Base-by-base conservation (phyloP, 2,113 vertebrate genomes). In the Notothenia coriiceps region DNA sequence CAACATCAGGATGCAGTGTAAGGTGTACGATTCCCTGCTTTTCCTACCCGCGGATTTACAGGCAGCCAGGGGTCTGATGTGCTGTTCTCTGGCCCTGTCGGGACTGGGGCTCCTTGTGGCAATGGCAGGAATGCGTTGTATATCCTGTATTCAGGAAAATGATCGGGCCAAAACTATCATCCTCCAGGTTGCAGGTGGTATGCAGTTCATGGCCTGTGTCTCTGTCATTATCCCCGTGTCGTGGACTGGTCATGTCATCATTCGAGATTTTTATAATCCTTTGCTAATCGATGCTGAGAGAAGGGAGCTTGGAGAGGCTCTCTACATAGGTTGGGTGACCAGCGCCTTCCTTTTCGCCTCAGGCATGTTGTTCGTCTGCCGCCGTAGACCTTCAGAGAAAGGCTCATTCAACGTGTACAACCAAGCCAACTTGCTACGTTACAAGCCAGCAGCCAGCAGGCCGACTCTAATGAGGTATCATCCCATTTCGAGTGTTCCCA, bases 11-110 rank as follows among this genome's bases (percentile, higher is more conserved):
- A 90, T 97, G 93, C 97, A 98, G 87, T 99, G 98, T 65, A 97
- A 97, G 87, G 93, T 95, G 72, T 97, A 99, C 0, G 92, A 93
- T 66, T 98, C 98, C 0, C 10, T 97, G 72, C 87, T 99, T 72
- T 96, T 90, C 46, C 96, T 99, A 10, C 96, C 97, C 0, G 80
- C 96, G 0, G 93, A 92, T 0, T 77, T 99, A 2, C 96, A 97
- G 84, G 94, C 95, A 0, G 93, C 96, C 52, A 91, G 98, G 3
- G 97, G 96, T 0, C 95, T 99, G 43, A 97, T 97, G 97, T 97
- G 97, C 77, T 18, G 87, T 11, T 95, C 97, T 0, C 77, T 94
- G 22, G 90, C 86, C 1, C 70, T 98, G 61, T 88, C 95, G 0
- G 94, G 94, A 76, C 93, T 97, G 93, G 95, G 96, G 25, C 93